These are phyloP conservation scores for Pherbina coryleti DNA, from an alignment of 2,888 invertebrate genomes.

Conservation along the genomic window DNA sequence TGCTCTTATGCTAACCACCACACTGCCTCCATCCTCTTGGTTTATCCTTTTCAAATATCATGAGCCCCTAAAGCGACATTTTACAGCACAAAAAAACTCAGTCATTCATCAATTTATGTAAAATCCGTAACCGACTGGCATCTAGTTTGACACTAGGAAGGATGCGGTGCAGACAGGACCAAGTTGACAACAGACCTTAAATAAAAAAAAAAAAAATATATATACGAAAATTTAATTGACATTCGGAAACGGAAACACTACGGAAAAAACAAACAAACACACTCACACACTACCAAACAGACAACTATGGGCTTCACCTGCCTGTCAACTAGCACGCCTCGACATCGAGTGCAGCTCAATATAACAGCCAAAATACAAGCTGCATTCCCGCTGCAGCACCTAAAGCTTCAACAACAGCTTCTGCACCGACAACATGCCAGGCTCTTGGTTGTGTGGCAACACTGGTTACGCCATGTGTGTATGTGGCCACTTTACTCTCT, in stretches of 20 bases:
- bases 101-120: too few relatives aligned
- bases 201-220: not conserved
- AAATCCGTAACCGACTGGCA: too few relatives aligned
- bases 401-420: not conserved
- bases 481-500: constrained; percentile 31
- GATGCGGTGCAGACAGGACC: not conserved
- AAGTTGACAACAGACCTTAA: not conserved
- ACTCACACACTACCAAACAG: not conserved
- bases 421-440: not conserved
- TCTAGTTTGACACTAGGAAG: too few relatives aligned
- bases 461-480: not conserved
- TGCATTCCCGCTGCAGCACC: not conserved
- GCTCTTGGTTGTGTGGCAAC: not conserved
- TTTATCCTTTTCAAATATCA: too few relatives aligned
- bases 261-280: not conserved
- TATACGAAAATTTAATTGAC: constrained; percentile 31
- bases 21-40: too few relatives aligned
- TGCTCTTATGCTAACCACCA: not conserved
- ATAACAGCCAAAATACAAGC: not conserved
- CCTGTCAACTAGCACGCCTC: not conserved
- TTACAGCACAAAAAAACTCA: too few relatives aligned
- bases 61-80: too few relatives aligned
- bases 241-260: not conserved
- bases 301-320: not conserved
- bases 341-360: not conserved